phyloP scores from a whole-genome alignment of 2,888 invertebrate genomes.

The Pammene aurita region DNA sequence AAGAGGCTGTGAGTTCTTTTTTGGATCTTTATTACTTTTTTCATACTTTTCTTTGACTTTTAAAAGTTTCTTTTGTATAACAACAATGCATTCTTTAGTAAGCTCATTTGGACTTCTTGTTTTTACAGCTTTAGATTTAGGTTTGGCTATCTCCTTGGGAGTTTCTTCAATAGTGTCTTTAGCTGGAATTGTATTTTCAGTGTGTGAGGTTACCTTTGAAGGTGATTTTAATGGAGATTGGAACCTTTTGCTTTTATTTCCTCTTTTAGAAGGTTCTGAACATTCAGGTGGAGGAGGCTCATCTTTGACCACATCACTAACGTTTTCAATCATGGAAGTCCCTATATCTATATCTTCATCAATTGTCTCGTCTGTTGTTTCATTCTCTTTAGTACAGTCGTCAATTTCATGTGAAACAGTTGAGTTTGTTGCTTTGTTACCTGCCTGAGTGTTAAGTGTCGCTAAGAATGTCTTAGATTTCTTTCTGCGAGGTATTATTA shows the following conservation, averaged over 20 bases:
- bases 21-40: constrained; percentile 23
- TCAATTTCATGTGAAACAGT: constrained; percentile 21
- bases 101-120: constrained; percentile 65
- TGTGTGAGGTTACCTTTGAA: constrained; percentile 22
- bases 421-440: constrained; percentile 26
- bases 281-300: background rate
- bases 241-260: constrained; percentile 15
- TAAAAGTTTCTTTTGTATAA: constrained; percentile 72
- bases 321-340: constrained; percentile 5
- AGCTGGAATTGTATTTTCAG: constrained; percentile 5
- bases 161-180: constrained; percentile 22
- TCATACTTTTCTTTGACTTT: constrained; percentile 48
- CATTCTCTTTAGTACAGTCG: constrained; percentile 27
- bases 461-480: constrained; percentile 60
- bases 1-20: constrained; percentile 53
- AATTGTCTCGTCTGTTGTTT: background rate
- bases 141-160: constrained; percentile 36
- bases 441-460: constrained; percentile 45
- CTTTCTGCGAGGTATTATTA: constrained; percentile 59
- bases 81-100: constrained; percentile 74
- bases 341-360: constrained; percentile 1
- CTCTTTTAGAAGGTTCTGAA: background rate
- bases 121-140: constrained; percentile 40
- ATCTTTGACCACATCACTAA: background rate
- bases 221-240: constrained; percentile 30